These are phyloP conservation scores for Salminus brasiliensis DNA, from an alignment of 2,113 vertebrate genomes.

Conservation along the genomic window DNA sequence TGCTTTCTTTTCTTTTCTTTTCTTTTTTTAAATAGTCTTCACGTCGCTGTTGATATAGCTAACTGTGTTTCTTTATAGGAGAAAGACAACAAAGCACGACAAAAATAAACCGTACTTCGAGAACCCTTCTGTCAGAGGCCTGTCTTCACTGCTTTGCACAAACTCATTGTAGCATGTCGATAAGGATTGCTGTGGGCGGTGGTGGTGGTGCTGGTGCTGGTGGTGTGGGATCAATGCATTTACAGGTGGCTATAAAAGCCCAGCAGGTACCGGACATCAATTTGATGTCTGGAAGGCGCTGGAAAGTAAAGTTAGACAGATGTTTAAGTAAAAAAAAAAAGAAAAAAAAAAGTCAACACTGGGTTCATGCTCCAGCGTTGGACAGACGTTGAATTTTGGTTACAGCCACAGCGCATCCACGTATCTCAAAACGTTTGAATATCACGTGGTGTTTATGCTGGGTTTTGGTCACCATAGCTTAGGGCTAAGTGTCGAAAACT, in stretches of 20 bases:
- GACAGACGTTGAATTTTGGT: no score
- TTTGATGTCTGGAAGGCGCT: no score
- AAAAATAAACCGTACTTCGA: slow-evolving; percentile 74
- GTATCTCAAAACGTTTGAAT: no score
- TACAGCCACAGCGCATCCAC: no score
- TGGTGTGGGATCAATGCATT: background rate
- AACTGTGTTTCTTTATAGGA: slow-evolving; percentile 84
- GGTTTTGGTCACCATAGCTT: no score
- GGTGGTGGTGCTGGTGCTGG: background rate
- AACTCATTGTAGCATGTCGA: background rate
- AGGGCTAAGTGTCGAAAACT: no score
- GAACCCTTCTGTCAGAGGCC: slow-evolving; percentile 47
- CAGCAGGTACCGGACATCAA: no score
- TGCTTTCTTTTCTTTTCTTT: slow-evolving; percentile 38
- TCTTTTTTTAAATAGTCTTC: slow-evolving; percentile 74
- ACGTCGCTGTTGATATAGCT: slow-evolving; percentile 83
- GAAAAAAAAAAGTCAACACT: background rate
- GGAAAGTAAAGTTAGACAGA: no score
- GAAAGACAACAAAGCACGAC: slow-evolving; percentile 82
- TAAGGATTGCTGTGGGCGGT: background rate
- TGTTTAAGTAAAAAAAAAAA: no score
- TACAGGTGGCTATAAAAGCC: slow-evolving; percentile 37
- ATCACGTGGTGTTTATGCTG: no score
- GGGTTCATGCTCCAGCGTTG: no score
- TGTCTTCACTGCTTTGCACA: slow-evolving; percentile 24